phyloP scores from a whole-genome alignment of 1,140 invertebrate species.

The Tetramorium simillimum region DNA sequence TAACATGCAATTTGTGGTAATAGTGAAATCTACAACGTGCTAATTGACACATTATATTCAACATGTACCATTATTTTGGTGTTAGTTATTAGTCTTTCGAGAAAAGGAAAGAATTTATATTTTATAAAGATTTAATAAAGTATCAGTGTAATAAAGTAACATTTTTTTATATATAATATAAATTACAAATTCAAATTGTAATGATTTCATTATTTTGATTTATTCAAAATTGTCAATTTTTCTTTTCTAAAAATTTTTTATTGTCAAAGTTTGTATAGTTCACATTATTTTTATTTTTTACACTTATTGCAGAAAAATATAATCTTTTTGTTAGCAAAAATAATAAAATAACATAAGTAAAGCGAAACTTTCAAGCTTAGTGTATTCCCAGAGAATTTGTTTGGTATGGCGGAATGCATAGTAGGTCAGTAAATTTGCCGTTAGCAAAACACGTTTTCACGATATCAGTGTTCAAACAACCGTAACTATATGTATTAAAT shows the following conservation, averaged over 20 bases:
- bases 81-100: not conserved
- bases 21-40: not conserved
- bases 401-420: slow-evolving; percentile 40
- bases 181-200: not conserved
- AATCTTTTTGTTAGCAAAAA: not conserved
- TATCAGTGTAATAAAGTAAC: not conserved
- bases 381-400: not conserved
- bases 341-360: not conserved
- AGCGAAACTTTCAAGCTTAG: not conserved
- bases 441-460: slow-evolving; percentile 74
- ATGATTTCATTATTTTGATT: too few relatives aligned
- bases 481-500: slow-evolving; percentile 43
- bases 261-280: not conserved
- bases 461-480: slow-evolving; percentile 50
- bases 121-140: not conserved
- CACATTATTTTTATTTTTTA: not conserved
- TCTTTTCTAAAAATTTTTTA: not conserved
- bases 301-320: not conserved
- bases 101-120: not conserved
- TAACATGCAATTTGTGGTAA: not conserved
- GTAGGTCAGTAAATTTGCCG: slow-evolving; percentile 80
- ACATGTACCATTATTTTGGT: not conserved
- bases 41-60: not conserved
- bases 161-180: not conserved
- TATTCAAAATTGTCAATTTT: not conserved